Evolutionary conservation across 2,888 invertebrate species (phyloP), one percentile per base, ranked within the genome.

Genomic region (Homarus gammarus): DNA sequence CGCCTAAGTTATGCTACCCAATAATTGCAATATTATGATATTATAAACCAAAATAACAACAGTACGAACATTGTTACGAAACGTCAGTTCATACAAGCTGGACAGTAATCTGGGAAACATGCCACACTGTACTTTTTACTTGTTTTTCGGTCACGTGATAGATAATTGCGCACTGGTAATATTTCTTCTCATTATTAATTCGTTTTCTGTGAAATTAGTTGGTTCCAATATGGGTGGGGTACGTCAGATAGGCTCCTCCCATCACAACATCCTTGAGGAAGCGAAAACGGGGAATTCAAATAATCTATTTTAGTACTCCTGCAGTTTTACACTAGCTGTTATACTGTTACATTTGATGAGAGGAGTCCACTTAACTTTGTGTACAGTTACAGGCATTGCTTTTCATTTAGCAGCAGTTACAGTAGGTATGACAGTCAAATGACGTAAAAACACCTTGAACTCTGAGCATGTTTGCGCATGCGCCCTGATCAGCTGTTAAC

Each of bases 401-500:
- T 36, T 51, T 12, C 33, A 51, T 31, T 49, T 22, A 15, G 40
- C 44, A 77, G 64, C 82, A 40, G n/a, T 22, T 27, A n/a, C n/a
- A n/a, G n/a, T n/a, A 31, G 22, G 31, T n/a, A 27, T 84, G 84
- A 89, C 84, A 84, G 79, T 22, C 44, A 38, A 61, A 85, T 89
- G 85, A 89, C 81, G 89, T 89, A 61, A 89, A 85, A 79, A 73
- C 85, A 85, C 81, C 89, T 84, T 72, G 77, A 89, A 89, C 51
- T 68, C 44, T 38, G 44, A 49, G 40, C 73, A 81, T 72, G 36
- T 89, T 49, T 85, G 89, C 89, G 89, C 89, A 89, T 89, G 89
- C 89, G 89, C 81, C n/a, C 73, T 81, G 75, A 89, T 89, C 89
- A 89, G 89, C 89, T 89, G 89, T 89, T 89, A 64, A 36, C 22